Evolutionary conservation across 1,140 invertebrate genomes (phyloP).

Genomic region (Arion vulgaris): DNA sequence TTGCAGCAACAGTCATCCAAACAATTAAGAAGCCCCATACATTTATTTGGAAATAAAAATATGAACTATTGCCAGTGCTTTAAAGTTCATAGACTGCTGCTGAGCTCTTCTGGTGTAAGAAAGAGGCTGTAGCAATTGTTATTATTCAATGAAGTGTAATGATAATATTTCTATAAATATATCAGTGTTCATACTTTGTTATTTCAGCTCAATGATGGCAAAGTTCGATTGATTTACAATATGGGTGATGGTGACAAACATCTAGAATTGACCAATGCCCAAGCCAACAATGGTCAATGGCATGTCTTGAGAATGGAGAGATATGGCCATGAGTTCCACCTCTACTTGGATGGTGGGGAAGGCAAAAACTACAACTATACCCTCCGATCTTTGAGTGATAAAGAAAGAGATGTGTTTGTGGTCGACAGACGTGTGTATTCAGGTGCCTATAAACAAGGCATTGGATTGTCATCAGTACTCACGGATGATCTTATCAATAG

Average conservation of each 20-base stretch:
- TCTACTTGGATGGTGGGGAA: constrained; percentile 95
- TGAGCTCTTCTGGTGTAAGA: too few relatives aligned
- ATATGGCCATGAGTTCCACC: constrained; percentile 92
- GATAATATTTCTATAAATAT: too few relatives aligned
- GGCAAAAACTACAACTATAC: constrained; percentile 95
- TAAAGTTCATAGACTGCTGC: too few relatives aligned
- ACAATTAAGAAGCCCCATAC: too few relatives aligned
- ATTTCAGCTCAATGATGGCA: constrained; percentile 86
- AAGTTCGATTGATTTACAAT: constrained; percentile 83
- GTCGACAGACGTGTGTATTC: constrained; percentile 41
- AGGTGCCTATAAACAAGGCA: constrained; percentile 27
- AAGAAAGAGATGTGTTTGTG: constrained; percentile 44
- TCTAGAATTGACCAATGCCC: constrained; percentile 90
- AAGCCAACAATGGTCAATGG: constrained; percentile 97
- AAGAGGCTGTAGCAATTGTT: too few relatives aligned
- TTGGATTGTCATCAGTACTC: constrained; percentile 15
- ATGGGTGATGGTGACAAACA: constrained; percentile 88
- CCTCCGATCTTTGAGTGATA: constrained; percentile 37
- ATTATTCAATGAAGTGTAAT: too few relatives aligned
- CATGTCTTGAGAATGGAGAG: constrained; percentile 86
- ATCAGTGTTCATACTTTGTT: too few relatives aligned
- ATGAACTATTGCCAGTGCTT: too few relatives aligned
- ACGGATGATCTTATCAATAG: constrained; percentile 36
- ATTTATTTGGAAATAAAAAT: too few relatives aligned
- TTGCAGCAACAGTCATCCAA: too few relatives aligned